Evolutionary conservation across 2,797 vertebrate genomes (phyloP).

Genomic region (Phalanger gymnotis): DNA sequence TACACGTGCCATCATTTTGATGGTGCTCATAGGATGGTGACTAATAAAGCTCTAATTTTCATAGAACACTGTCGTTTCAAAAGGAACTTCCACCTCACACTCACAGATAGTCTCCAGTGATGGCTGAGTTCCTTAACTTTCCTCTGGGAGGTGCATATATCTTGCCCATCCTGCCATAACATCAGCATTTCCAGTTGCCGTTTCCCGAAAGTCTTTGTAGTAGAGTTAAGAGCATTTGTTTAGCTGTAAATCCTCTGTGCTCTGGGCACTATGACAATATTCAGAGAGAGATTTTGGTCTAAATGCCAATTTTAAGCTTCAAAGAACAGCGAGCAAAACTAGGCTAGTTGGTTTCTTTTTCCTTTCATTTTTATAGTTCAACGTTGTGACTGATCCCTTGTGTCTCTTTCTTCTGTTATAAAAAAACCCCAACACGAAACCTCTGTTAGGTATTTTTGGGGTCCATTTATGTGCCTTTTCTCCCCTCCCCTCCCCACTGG

Average conservation of each 20-base stretch:
- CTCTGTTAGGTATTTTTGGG: background rate
- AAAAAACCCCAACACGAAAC: background rate
- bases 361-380: constrained; percentile 46
- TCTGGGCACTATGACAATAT: constrained; percentile 42
- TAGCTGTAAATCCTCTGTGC: constrained; percentile 53
- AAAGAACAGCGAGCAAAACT: constrained; percentile 38
- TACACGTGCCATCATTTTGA: background rate
- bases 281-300: constrained; percentile 42
- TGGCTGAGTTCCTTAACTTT: constrained; percentile 37
- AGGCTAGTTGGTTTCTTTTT: constrained; percentile 7
- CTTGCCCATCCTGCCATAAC: background rate
- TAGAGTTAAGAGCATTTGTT: constrained; percentile 44
- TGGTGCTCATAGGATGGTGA: background rate
- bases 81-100: background rate
- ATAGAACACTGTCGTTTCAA: constrained; percentile 20
- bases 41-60: background rate
- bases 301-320: constrained; percentile 54
- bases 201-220: constrained; percentile 49
- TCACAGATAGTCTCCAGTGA: background rate
- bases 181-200: background rate
- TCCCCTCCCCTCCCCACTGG: background rate
- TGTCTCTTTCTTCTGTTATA: constrained; percentile 13
- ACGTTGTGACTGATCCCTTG: background rate
- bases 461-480: background rate
- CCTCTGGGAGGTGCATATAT: background rate